Conservation (phyloP, 2,888 invertebrate species). For the Pedicia rivosa region DNA sequence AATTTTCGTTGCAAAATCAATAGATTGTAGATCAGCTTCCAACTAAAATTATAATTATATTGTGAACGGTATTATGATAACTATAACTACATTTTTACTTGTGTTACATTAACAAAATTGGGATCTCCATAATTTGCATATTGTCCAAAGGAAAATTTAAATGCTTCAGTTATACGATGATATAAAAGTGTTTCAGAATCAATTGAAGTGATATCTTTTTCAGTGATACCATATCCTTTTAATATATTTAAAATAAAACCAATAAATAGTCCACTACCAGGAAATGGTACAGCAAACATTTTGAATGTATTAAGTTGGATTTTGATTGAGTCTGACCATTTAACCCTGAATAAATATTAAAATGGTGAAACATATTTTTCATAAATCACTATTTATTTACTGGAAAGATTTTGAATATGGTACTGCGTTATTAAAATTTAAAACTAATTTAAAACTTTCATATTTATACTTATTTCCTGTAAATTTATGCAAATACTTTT, state of each 20-base stretch:
- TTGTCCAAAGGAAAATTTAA: slow-evolving; percentile 82
- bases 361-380: no score
- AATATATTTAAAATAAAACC: slow-evolving; percentile 70
- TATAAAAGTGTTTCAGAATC: slow-evolving; percentile 47
- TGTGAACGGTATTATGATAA: no score
- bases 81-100: no score
- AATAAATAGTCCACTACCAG: slow-evolving; percentile 70
- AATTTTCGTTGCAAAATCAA: slow-evolving; percentile 33
- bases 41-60: no score
- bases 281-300: slow-evolving; percentile 68
- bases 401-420: no score
- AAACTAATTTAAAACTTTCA: no score
- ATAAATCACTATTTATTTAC: no score
- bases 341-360: neutral
- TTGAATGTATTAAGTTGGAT: slow-evolving; percentile 37
- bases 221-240: slow-evolving; percentile 44
- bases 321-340: slow-evolving; percentile 18
- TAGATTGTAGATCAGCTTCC: neutral
- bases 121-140: slow-evolving; percentile 72
- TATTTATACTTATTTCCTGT: no score
- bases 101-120: slow-evolving; percentile 3
- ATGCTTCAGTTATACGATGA: slow-evolving; percentile 77
- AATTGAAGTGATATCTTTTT: slow-evolving; percentile 35
- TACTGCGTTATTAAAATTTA: no score
- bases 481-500: no score